phyloP scores from a whole-genome alignment of 2,113 vertebrate species.

The Oryzias melastigma region DNA sequence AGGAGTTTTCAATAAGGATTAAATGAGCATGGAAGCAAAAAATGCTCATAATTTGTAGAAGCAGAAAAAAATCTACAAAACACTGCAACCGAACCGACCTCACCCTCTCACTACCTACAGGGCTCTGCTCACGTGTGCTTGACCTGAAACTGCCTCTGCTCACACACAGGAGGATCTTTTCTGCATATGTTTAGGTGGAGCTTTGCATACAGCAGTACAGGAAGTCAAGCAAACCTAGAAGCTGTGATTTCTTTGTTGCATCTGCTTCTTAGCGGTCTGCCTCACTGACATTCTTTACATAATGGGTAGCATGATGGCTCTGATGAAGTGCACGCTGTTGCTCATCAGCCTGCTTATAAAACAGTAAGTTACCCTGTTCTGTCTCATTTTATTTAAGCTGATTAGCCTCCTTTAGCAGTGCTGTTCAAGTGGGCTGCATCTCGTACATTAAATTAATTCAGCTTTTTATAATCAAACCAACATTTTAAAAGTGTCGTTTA shows the following conservation, averaged over 20 bases:
- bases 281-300: constrained; percentile 45
- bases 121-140: constrained; percentile 1
- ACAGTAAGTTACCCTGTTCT: constrained; percentile 23
- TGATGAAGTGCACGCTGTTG: constrained; percentile 53
- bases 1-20: too few species aligned
- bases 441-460: too few species aligned
- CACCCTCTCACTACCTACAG: neutral
- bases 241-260: neutral
- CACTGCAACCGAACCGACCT: neutral
- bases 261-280: constrained; percentile 9
- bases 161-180: neutral
- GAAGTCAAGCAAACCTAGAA: too few species aligned
- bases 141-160: constrained; percentile 4
- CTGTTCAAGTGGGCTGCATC: too few species aligned
- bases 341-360: constrained; percentile 38
- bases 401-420: neutral
- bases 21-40: too few species aligned
- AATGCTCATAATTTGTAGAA: too few species aligned
- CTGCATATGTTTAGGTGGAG: neutral
- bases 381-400: constrained; percentile 5
- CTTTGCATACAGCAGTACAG: too few species aligned
- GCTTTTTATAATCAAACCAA: too few species aligned
- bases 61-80: neutral
- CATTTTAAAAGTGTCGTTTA: too few species aligned
- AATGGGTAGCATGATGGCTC: constrained; percentile 43